Base-by-base conservation (phyloP, 2,113 vertebrate genomes). In the Etia nguti region DNA sequence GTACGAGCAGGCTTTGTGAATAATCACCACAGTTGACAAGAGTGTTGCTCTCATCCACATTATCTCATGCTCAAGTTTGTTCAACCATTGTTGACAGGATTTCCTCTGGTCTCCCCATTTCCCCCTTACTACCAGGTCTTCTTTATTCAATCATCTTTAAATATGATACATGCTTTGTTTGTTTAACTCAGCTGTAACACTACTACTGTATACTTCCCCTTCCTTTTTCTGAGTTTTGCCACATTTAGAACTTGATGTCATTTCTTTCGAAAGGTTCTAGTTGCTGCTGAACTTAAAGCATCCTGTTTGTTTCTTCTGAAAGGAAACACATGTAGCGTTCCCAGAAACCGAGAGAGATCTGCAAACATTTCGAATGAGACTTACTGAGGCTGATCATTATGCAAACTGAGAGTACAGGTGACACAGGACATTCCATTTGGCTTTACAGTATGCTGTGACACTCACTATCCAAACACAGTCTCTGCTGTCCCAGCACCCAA, bases 41-140 rank as follows among this genome's bases (percentile, higher is more conserved):
- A 89, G 88, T 68, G 88, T 86, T 81, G 46, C 34, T 85, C 70
- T 83, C 86, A 85, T 87, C 85, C 82, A 88, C 91, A 85, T 86
- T 91, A 90, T 88, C 90, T 92, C 88, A 90, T 52, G 84, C 86
- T 91, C 83, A 92, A 83, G 90, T 95, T 94, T 95, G 90, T 93
- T 92, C 91, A 86, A 54, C 84, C 91, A 89, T 90, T 94, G 92
- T 92, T 91, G 88, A 91, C 92, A 94, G 94, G 93, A 95, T 96
- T 95, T 95, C 95, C 93, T 94, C 90, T 91, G 77, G 24, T 90
- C 84, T 87, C 54, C 81, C 29, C 46, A 8, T 85, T 89, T 81
- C 79, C 83, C 83, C 83, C 81, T 73, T 24, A 77, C 84, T 31
- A 48, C 15, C 5, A 85, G 79, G 81, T 70, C 31, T 55, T 80